phyloP scores from a whole-genome alignment of 2,113 vertebrate genomes.

The Halcyon senegalensis region DNA sequence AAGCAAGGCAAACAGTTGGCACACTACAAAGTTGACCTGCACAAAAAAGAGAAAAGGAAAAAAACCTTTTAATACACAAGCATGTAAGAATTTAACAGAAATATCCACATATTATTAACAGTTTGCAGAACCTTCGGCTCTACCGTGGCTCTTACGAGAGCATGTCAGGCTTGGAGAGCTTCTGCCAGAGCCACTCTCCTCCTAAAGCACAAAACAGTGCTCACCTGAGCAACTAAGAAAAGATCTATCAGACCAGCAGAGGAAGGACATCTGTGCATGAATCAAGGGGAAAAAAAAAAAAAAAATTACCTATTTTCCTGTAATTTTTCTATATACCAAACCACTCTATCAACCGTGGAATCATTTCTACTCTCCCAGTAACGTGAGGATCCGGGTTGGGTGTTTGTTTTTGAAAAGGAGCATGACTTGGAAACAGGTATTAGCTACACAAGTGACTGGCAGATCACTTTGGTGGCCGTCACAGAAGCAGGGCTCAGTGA shows the following conservation, averaged over 20 bases:
- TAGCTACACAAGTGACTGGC: not conserved
- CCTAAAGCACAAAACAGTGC: not conserved
- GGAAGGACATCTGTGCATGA: not conserved
- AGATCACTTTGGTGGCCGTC: not conserved
- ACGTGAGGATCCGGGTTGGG: not conserved
- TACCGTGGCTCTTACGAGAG: not conserved
- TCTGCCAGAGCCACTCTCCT: not conserved
- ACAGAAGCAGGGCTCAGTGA: not conserved
- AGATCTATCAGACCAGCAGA: rapidly evolving
- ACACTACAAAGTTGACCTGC: constrained; percentile 98
- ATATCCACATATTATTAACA: not conserved
- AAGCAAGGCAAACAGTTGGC: constrained; percentile 95
- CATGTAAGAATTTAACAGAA: not conserved
- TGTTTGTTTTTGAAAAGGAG: not conserved
- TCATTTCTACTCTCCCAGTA: not conserved
- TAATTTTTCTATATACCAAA: not conserved
- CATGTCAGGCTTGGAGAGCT: not conserved
- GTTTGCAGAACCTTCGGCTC: not conserved
- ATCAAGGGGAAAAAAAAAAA: not conserved
- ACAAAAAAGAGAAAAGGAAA: constrained; percentile 20
- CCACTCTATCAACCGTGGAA: not conserved
- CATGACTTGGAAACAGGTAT: rapidly evolving
- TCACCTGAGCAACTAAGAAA: not conserved
- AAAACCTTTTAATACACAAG: not conserved
- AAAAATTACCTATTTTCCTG: not conserved